phyloP scores from a whole-genome alignment of 2,113 vertebrate species.

The Smithornis capensis region DNA sequence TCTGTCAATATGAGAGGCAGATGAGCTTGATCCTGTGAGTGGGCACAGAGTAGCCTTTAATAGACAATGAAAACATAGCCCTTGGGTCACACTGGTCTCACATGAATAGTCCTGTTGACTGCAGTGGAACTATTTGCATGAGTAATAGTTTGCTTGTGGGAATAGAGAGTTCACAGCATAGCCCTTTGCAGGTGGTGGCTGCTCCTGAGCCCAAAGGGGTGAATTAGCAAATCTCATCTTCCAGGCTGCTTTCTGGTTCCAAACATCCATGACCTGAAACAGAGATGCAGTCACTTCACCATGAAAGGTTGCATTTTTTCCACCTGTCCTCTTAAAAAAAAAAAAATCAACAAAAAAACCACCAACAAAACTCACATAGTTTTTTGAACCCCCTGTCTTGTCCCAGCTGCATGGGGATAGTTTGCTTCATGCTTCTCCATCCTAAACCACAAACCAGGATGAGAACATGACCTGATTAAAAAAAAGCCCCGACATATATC shows the following conservation, averaged over 20 bases:
- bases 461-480: not conserved
- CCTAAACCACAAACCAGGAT: not conserved
- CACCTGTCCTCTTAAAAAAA: not conserved
- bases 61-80: not conserved
- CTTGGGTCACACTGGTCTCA: not conserved
- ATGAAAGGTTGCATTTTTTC: not conserved
- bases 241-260: not conserved
- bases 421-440: not conserved
- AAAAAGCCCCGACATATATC: not conserved
- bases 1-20: not conserved
- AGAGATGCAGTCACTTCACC: not conserved
- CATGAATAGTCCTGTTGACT: not conserved
- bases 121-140: not conserved
- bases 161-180: not conserved
- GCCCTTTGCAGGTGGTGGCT: not conserved
- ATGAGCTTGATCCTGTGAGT: not conserved
- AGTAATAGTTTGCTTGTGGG: not conserved
- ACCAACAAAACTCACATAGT: not conserved
- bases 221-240: not conserved
- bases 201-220: not conserved
- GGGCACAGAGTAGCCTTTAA: not conserved
- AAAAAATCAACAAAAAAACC: not conserved
- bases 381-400: not conserved
- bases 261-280: not conserved
- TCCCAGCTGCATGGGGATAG: not conserved